Conservation (phyloP, 2,797 vertebrate genomes). For the Crenichthys baileyi region DNA sequence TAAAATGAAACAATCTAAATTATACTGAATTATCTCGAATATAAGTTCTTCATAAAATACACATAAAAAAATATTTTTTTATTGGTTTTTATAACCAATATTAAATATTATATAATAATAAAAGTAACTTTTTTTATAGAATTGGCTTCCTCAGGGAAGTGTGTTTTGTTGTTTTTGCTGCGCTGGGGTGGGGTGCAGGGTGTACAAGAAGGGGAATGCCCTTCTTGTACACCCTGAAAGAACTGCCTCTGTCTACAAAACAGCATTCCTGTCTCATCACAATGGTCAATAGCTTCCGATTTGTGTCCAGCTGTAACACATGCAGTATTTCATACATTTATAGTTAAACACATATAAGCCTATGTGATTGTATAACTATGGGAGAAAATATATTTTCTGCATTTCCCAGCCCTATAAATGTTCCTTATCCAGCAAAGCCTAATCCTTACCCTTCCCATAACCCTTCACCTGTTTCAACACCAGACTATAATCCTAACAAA, state of each 20-base stretch:
- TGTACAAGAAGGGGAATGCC: too few relatives aligned
- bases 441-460: not conserved
- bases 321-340: not conserved
- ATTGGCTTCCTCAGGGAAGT: too few relatives aligned
- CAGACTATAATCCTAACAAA: not conserved
- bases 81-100: too few relatives aligned
- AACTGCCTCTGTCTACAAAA: not conserved
- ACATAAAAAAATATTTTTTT: too few relatives aligned
- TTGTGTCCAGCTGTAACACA: not conserved
- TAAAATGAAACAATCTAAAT: not conserved
- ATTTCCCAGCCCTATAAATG: not conserved
- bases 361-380: not conserved
- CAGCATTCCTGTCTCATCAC: not conserved
- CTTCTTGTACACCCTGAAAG: too few relatives aligned
- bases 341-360: not conserved
- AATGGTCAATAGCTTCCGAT: not conserved
- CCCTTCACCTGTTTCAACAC: not conserved
- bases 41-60: not conserved
- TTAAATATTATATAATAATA: too few relatives aligned
- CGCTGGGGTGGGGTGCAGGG: too few relatives aligned
- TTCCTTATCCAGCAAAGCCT: not conserved
- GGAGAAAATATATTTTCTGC: not conserved
- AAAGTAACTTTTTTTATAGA: too few relatives aligned
- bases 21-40: not conserved
- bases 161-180: too few relatives aligned